Evolutionary conservation across 1,140 invertebrate species (phyloP), one percentile per base, ranked within the genome.

Genomic region (Luehdorfia chinensis): DNA sequence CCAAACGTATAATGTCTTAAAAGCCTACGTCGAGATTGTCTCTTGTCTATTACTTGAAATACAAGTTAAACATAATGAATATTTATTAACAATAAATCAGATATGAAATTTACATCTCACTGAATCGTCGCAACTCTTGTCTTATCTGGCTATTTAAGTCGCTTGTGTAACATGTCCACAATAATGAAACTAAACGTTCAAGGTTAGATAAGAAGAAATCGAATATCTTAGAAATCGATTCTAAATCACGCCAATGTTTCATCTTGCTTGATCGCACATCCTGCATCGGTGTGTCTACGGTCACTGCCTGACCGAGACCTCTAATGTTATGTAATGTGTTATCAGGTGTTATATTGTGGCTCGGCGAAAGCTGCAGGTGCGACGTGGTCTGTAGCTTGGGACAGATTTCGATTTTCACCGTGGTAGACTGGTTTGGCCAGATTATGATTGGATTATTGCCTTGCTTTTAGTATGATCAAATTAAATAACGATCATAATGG

Each of bases 221-320:
- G n/a, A n/a, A n/a, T n/a, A n/a, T n/a, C n/a, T n/a, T n/a, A n/a
- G n/a, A n/a, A n/a, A n/a, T n/a, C n/a, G n/a, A n/a, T n/a, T n/a
- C n/a, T n/a, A n/a, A n/a, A n/a, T n/a, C n/a, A n/a, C n/a, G n/a
- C n/a, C n/a, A n/a, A n/a, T n/a, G n/a, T n/a, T n/a, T n/a, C n/a
- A n/a, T n/a, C n/a, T n/a, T n/a, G n/a, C n/a, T n/a, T n/a, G n/a
- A 21, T 3, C 19, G 6, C 27, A 30, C n/a, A 18, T 52, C 33
- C 33, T 34, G 7, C 15, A 33, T 41, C 14, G 18, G 14, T 21
- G 19, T 21, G 6, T 6, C 2, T 32, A 44, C 47, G 62, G 62
- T 65, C 67, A 66, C 27, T 48, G 32, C 21, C 14, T 67, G 68
- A 55, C 66, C 72, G 55, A 75, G 66, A 72, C 66, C 72, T 57